Evolutionary conservation across 2,888 invertebrate species (phyloP).

Genomic region (Siphlonurus alternatus): DNA sequence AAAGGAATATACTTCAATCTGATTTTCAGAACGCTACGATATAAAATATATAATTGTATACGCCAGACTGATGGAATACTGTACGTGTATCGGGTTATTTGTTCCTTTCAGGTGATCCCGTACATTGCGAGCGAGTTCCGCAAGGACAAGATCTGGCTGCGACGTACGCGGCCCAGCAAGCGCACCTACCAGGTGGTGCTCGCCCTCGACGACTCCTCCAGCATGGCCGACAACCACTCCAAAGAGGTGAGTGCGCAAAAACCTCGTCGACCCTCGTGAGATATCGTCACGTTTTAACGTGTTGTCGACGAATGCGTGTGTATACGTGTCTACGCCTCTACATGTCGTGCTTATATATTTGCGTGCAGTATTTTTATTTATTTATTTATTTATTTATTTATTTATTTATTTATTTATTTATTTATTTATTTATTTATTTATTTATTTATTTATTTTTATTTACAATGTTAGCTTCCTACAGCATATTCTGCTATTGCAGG

Average conservation of each 20-base stretch:
- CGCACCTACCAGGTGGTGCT: constrained; percentile 91
- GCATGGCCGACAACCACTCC: constrained; percentile 78
- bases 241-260: constrained; percentile 34
- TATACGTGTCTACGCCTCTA: neutral
- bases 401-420: too few species aligned
- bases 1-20: too few species aligned
- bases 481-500: too few species aligned
- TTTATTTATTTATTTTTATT: too few species aligned
- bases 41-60: too few species aligned
- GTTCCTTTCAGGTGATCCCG: constrained; percentile 55
- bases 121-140: constrained; percentile 98
- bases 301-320: neutral
- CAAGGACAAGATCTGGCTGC: constrained; percentile 97
- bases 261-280: neutral
- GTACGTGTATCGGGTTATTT: too few species aligned
- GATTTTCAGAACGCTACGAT: too few species aligned
- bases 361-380: too few species aligned
- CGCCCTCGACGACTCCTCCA: constrained; percentile 90
- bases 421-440: too few species aligned
- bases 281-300: neutral
- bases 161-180: constrained; percentile 87
- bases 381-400: too few species aligned
- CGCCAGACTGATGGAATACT: too few species aligned
- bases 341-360: neutral
- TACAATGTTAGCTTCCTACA: too few species aligned